A percentile compares a stretch with the other conserved stretches of the same genome.
Evolutionary conservation across 2,113 vertebrate genomes (phyloP).

Genomic region (Propithecus coquereli): DNA sequence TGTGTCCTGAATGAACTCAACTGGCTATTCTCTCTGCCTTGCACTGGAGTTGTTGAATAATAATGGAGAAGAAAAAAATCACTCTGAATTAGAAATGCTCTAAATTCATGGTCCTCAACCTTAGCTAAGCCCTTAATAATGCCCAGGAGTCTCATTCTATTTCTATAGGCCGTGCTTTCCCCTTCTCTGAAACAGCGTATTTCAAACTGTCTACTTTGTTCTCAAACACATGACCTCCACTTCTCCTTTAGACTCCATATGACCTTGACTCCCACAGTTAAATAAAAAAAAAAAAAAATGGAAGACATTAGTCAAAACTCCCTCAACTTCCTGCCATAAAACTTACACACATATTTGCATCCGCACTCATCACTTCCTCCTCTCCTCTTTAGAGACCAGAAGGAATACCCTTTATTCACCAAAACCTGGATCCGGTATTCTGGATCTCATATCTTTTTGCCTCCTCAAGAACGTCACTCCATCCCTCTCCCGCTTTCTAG

Average conservation of each 20-base stretch:
- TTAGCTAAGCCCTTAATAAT: neutral
- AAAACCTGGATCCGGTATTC: neutral
- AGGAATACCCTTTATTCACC: neutral
- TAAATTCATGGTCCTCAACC: neutral
- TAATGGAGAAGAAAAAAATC: neutral
- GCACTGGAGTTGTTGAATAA: neutral
- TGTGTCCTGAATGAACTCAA: neutral
- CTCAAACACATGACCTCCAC: neutral
- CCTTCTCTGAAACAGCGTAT: neutral
- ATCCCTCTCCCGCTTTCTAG: neutral
- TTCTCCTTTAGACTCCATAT: neutral
- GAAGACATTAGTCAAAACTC: neutral
- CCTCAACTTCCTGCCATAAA: neutral
- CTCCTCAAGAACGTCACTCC: neutral
- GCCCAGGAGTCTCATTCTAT: neutral
- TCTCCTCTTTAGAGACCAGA: neutral
- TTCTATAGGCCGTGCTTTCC: neutral
- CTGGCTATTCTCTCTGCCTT: neutral
- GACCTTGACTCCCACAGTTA: neutral
- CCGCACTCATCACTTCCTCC: neutral
- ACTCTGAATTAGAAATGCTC: neutral
- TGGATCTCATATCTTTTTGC: neutral
- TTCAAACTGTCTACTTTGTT: neutral
- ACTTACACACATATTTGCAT: neutral
- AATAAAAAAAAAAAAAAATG: neutral